Conservation (phyloP, 35 echinoderm and acorn worm genomes). For the Hemicentrotus pulcherrimus region DNA sequence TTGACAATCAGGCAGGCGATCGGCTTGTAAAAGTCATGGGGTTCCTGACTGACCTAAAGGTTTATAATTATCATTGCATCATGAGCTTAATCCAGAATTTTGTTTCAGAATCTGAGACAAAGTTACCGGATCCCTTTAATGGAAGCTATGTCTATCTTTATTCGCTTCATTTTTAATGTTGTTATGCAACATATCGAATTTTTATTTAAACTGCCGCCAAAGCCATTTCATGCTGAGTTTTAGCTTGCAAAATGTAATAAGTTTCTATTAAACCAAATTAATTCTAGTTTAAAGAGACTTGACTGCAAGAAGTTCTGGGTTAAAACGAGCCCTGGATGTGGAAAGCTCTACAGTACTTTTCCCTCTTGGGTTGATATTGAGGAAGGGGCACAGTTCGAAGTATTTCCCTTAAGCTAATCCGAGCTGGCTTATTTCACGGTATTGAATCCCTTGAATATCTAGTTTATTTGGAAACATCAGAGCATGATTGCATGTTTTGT, state of each 20-base stretch:
- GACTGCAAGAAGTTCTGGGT: background rate
- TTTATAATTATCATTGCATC: no score
- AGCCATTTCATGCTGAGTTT: no score
- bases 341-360: background rate
- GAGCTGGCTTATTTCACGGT: background rate
- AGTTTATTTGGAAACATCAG: no score
- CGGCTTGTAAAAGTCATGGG: no score
- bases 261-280: background rate
- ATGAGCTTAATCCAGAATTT: no score
- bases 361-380: background rate
- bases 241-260: background rate
- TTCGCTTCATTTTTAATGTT: background rate
- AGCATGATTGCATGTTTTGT: no score
- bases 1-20: no score
- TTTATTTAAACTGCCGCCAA: background rate
- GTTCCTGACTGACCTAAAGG: no score
- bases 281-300: background rate
- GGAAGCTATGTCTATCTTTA: no score
- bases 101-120: no score
- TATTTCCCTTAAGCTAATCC: background rate
- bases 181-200: background rate
- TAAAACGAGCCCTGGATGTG: background rate
- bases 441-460: no score
- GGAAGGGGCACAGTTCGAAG: background rate
- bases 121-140: no score